Conservation (phyloP, 2,113 vertebrate genomes). For the Datnioides undecimradiatus region DNA sequence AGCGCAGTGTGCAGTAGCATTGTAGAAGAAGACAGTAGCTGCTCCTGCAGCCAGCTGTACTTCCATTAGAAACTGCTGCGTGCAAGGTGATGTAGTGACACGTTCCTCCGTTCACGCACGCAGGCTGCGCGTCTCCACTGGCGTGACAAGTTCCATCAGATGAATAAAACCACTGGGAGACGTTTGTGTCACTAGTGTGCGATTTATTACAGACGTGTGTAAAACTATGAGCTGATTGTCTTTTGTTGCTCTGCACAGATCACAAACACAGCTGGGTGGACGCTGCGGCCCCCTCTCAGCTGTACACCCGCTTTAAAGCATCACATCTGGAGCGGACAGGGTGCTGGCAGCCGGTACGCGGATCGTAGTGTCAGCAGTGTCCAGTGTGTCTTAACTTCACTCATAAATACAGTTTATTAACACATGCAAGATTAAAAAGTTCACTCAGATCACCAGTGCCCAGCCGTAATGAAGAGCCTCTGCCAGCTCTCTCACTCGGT, state of each 20-base stretch:
- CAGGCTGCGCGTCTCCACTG: not conserved
- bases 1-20: constrained; percentile 30
- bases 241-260: not conserved
- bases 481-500: constrained; percentile 8
- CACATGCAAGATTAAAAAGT: constrained; percentile 33
- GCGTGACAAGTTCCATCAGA: not conserved
- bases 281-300: constrained; percentile 10
- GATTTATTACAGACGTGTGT: constrained; percentile 43
- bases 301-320: not conserved
- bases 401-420: constrained; percentile 29
- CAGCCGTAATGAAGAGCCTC: not conserved
- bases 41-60: not conserved
- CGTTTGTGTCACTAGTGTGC: not conserved
- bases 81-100: constrained; percentile 5
- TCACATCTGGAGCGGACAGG: constrained; percentile 3
- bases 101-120: not conserved
- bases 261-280: not conserved
- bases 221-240: not conserved
- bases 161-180: not conserved
- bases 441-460: constrained; percentile 10
- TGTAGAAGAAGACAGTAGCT: constrained; percentile 16
- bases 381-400: not conserved
- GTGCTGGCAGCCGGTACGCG: not conserved
- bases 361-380: not conserved
- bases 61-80: not conserved